Evolutionary conservation across 2,888 invertebrate genomes (phyloP), one percentile per base, ranked within the genome.

Genomic region (Gryllus longicercus): DNA sequence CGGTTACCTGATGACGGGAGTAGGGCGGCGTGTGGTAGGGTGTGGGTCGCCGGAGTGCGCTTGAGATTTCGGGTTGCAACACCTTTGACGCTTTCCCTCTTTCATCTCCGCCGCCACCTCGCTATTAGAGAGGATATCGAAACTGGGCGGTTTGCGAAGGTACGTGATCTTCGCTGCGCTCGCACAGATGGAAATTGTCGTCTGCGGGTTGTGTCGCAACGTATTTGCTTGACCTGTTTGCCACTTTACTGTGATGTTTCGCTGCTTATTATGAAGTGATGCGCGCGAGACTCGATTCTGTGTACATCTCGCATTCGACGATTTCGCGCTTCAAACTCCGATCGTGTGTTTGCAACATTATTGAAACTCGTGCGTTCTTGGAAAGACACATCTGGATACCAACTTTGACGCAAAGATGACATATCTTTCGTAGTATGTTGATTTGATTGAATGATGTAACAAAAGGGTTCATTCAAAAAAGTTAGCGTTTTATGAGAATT

Each of bases 61-160:
- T 63, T 14, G 63, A 63, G 16, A 63, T 63, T 63, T 63, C n/a
- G 63, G 63, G 63, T 63, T 63, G 63, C 63, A 63, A 63, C 63
- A 63, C 63, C 63, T 63, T 63, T 16, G 63, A n/a, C 63, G 63
- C n/a, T 63, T 63, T 63, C n/a, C 8, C 14, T n/a, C 11, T 63
- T 63, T 63, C 63, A 63, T 63, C 16, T 38, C 4, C 63, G n/a
- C 63, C 63, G 63, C 63, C 63, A 5, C n/a, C 63, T 14, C 11
- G 16, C n/a, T n/a, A 63, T n/a, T 63, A 63, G 63, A 63, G 63
- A 63, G n/a, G 63, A n/a, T 63, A 63, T 63, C 63, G n/a, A 63
- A 63, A 63, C n/a, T 14, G 63, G 63, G n/a, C 16, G 63, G n/a
- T n/a, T 63, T 14, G 63, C 14, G n/a, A 14, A 11, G n/a, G 63